These are phyloP conservation scores for Cyclina sinensis DNA, from an alignment of 1,140 invertebrate species.

Conservation along the genomic window DNA sequence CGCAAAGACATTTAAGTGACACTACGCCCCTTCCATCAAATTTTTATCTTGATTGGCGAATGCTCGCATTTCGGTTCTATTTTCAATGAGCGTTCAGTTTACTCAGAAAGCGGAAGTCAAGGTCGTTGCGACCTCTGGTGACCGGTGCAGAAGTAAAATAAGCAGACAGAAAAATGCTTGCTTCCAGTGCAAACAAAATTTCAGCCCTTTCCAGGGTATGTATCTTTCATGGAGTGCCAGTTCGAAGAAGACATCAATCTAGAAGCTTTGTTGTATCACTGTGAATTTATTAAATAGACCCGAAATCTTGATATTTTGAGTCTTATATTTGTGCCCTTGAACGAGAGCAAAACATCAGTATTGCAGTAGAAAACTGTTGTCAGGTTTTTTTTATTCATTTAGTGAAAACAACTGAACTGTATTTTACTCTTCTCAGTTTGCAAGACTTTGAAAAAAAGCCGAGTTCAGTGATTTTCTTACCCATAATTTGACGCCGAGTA, in stretches of 20 bases:
- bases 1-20: neutral
- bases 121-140: slow-evolving; percentile 65
- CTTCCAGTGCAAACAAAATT: slow-evolving; percentile 48
- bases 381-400: too few relatives aligned
- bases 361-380: too few relatives aligned
- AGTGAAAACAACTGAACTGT: too few relatives aligned
- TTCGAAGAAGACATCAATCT: neutral
- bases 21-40: neutral
- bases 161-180: slow-evolving; percentile 63
- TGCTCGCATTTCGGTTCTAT: neutral
- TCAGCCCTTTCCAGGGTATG: slow-evolving; percentile 38
- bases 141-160: slow-evolving; percentile 40
- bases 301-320: neutral
- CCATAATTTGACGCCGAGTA: too few relatives aligned
- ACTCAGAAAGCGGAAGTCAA: slow-evolving; percentile 63
- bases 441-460: too few relatives aligned
- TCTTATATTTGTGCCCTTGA: neutral
- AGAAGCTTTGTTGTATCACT: neutral
- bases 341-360: neutral
- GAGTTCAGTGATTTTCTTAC: too few relatives aligned
- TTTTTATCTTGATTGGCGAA: neutral
- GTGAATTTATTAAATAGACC: neutral
- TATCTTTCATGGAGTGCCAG: neutral
- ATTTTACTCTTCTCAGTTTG: too few relatives aligned
- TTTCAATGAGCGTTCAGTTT: slow-evolving; percentile 4